phyloP scores from a whole-genome alignment of 2,113 vertebrate species.

The Carlito syrichta region DNA sequence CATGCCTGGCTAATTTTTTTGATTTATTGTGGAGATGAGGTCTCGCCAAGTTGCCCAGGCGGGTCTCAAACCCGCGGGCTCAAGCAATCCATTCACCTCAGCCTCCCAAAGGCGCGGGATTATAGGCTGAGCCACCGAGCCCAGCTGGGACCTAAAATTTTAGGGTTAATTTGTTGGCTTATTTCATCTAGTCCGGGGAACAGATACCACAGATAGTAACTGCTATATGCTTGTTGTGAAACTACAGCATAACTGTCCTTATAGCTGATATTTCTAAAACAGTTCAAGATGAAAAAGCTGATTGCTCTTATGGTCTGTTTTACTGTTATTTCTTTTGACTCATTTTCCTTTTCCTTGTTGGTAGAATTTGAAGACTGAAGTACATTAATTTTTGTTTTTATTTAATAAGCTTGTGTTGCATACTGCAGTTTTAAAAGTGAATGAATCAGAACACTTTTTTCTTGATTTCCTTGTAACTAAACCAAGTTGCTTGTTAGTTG shows the following conservation, averaged over 20 bases:
- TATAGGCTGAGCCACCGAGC: too few species aligned
- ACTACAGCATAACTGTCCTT: not conserved
- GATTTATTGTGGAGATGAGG: too few species aligned
- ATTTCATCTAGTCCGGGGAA: not conserved
- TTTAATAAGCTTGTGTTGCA: slow-evolving; percentile 20
- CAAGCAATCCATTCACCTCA: too few species aligned
- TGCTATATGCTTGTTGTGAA: not conserved
- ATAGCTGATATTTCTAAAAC: not conserved
- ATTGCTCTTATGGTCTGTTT: not conserved
- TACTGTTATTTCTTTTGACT: slow-evolving; percentile 14
- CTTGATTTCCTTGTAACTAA: not conserved
- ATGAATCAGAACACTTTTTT: not conserved
- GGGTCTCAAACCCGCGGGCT: too few species aligned
- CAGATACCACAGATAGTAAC: not conserved
- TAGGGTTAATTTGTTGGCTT: slow-evolving; percentile 1
- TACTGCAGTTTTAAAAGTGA: slow-evolving; percentile 32
- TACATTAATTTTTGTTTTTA: slow-evolving; percentile 33
- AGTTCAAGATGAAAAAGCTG: slow-evolving; percentile 9
- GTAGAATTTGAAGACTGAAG: slow-evolving; percentile 24
- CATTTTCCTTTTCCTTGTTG: slow-evolving; percentile 9
- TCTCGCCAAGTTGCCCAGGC: too few species aligned
- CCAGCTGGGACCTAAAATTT: slow-evolving; percentile 46
- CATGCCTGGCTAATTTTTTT: too few species aligned
- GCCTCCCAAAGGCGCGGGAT: too few species aligned
- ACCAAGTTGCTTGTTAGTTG: not conserved